A percentile compares a stretch with the other conserved stretches of the same genome.
Conservation (phyloP, 1,140 invertebrate genomes). For the Matsumurasca onukii region DNA sequence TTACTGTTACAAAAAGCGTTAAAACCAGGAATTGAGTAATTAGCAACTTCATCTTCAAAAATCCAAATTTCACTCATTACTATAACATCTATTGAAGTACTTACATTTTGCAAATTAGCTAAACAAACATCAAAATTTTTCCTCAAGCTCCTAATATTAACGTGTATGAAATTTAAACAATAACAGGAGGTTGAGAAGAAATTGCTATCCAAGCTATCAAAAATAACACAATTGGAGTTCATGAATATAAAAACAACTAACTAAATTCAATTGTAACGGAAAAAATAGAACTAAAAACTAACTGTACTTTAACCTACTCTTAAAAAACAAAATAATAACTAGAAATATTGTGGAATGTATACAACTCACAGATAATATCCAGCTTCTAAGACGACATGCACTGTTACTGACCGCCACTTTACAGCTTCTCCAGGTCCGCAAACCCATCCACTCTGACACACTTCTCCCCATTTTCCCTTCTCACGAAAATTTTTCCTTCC, state of each 20-base stretch:
- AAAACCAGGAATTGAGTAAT: too few species aligned
- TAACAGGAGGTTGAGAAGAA: neutral
- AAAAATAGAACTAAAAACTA: neutral
- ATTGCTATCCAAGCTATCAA: neutral
- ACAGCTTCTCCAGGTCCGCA: neutral
- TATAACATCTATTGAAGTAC: too few species aligned
- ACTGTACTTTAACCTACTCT: neutral
- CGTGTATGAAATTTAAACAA: conserved; percentile 2
- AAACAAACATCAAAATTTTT: too few species aligned
- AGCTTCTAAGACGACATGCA: neutral
- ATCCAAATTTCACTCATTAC: too few species aligned
- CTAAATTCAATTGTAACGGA: neutral
- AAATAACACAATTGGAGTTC: neutral
- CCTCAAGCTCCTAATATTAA: conserved; percentile 1
- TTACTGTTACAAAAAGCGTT: too few species aligned
- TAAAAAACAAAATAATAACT: neutral
- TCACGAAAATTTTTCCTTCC: neutral
- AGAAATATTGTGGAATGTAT: neutral
- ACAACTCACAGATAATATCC: neutral
- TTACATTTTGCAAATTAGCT: too few species aligned
- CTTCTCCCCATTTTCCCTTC: neutral
- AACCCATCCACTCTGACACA: neutral
- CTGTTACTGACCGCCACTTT: neutral
- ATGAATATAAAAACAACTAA: neutral
- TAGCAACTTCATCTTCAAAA: too few species aligned